These are phyloP conservation scores for Virgularia gustaviana DNA, from an alignment of 92 coral and sea anemone genomes.

Conservation along the genomic window DNA sequence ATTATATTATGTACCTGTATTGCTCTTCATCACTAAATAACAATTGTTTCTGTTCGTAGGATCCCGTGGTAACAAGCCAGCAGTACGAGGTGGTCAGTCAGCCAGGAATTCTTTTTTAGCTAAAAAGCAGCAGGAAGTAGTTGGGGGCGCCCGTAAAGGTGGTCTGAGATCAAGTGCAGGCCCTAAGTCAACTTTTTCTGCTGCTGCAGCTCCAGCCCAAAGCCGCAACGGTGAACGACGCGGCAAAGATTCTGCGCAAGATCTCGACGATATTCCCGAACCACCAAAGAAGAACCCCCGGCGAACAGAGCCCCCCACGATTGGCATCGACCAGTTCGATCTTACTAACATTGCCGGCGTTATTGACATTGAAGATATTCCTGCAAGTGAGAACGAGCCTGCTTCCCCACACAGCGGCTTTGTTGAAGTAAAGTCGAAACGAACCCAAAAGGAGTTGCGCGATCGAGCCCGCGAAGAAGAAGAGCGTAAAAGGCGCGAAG, in stretches of 20 bases:
- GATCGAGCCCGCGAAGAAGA: slow-evolving; percentile 97
- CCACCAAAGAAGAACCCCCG: slow-evolving; percentile 63
- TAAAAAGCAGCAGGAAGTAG: slow-evolving; percentile 99
- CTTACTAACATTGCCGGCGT: slow-evolving; percentile 93
- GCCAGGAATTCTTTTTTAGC: slow-evolving; percentile 93
- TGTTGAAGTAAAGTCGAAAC: slow-evolving; percentile 92
- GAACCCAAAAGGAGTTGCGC: slow-evolving; percentile 86
- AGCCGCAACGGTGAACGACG: slow-evolving; percentile 43
- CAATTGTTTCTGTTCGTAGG: no score
- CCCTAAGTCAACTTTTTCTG: slow-evolving; percentile 91
- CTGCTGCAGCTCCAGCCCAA: slow-evolving; percentile 78
- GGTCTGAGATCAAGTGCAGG: slow-evolving; percentile 64
- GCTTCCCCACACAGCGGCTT: slow-evolving; percentile 95
- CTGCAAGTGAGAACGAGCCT: slow-evolving; percentile 71
- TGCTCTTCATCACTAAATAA: no score
- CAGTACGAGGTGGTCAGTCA: slow-evolving; percentile 48
- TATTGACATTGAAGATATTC: slow-evolving; percentile 90
- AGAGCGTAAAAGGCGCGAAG: slow-evolving; percentile 67
- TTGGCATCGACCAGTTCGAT: slow-evolving; percentile 64
- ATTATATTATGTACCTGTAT: no score
- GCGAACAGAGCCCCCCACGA: slow-evolving; percentile 61
- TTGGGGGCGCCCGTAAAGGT: slow-evolving; percentile 69
- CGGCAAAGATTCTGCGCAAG: slow-evolving; percentile 68
- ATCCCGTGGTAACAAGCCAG: slow-evolving; percentile 49
- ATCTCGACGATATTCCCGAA: slow-evolving; percentile 50